Conservation (phyloP, 2,113 vertebrate genomes). For the Dasypus novemcinctus region DNA sequence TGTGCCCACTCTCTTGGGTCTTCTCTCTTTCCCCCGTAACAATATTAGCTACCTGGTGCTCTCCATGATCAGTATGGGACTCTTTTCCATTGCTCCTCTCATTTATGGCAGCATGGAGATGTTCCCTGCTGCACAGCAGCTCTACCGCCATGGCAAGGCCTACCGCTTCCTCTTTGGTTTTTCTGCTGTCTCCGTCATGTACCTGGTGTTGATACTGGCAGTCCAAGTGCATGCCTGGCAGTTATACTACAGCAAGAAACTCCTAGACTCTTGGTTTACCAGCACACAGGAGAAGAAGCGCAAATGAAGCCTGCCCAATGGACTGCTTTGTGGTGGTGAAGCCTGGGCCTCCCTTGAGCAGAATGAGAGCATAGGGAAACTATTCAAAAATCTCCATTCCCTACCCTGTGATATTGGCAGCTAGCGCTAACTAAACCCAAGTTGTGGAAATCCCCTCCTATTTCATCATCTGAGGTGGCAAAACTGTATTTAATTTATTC, state of each 20-base stretch:
- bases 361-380: background rate
- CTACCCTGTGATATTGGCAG: background rate
- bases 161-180: slow-evolving; percentile 97
- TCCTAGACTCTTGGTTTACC: slow-evolving; percentile 97
- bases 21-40: slow-evolving; percentile 94
- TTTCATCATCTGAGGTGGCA: background rate
- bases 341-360: background rate
- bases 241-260: slow-evolving; percentile 98
- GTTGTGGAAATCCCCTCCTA: background rate
- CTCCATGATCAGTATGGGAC: slow-evolving; percentile 96
- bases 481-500: slow-evolving; percentile 45
- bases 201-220: slow-evolving; percentile 91
- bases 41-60: slow-evolving; percentile 98
- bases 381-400: background rate
- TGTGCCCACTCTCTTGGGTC: slow-evolving; percentile 90
- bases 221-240: slow-evolving; percentile 98
- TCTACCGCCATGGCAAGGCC: slow-evolving; percentile 95
- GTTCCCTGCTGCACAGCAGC: slow-evolving; percentile 97
- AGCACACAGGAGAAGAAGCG: slow-evolving; percentile 98
- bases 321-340: background rate
- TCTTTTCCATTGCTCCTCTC: slow-evolving; percentile 94
- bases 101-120: slow-evolving; percentile 98
- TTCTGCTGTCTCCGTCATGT: slow-evolving; percentile 93
- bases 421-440: background rate
- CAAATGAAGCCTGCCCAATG: slow-evolving; percentile 84